Evolutionary conservation across 2,888 invertebrate species (phyloP).

Genomic region (Idaea biselata): DNA sequence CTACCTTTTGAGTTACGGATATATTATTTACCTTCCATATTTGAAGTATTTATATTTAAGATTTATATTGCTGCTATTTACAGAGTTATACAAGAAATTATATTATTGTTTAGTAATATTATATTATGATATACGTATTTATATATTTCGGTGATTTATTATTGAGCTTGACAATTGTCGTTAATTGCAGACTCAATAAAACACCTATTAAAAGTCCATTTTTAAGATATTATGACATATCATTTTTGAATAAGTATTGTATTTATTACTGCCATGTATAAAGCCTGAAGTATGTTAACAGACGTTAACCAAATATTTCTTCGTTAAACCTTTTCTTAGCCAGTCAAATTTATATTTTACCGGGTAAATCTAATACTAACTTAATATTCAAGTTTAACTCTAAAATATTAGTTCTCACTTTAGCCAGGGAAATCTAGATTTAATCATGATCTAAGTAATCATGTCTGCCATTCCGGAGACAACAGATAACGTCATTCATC

Average conservation of each 20-base stretch:
- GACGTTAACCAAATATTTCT: neutral
- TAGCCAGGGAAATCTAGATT: too few relatives aligned
- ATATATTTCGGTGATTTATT: slow-evolving; percentile 18
- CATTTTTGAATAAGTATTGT: slow-evolving; percentile 45
- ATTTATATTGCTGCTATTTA: slow-evolving; percentile 32
- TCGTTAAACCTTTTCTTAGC: neutral
- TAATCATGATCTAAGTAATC: too few relatives aligned
- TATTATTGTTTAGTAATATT: slow-evolving; percentile 29
- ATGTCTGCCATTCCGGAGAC: too few relatives aligned
- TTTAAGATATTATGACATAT: slow-evolving; percentile 52
- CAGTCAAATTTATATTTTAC: neutral
- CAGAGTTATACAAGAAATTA: slow-evolving; percentile 30
- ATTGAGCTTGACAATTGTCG: slow-evolving; percentile 20
- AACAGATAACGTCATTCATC: too few relatives aligned
- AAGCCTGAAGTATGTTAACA: neutral
- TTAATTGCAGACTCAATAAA: slow-evolving; percentile 19
- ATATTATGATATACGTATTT: neutral
- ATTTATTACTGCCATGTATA: slow-evolving; percentile 11
- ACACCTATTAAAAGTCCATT: slow-evolving; percentile 23
- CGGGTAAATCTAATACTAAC: neutral
- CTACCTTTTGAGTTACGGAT: slow-evolving; percentile 33
- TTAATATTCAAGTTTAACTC: too few relatives aligned
- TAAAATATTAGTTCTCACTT: too few relatives aligned
- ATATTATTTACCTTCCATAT: slow-evolving; percentile 42
- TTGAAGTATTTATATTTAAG: slow-evolving; percentile 34